These are phyloP conservation scores for Hyppa rectilinea DNA, from an alignment of 2,888 invertebrate species.

Conservation along the genomic window DNA sequence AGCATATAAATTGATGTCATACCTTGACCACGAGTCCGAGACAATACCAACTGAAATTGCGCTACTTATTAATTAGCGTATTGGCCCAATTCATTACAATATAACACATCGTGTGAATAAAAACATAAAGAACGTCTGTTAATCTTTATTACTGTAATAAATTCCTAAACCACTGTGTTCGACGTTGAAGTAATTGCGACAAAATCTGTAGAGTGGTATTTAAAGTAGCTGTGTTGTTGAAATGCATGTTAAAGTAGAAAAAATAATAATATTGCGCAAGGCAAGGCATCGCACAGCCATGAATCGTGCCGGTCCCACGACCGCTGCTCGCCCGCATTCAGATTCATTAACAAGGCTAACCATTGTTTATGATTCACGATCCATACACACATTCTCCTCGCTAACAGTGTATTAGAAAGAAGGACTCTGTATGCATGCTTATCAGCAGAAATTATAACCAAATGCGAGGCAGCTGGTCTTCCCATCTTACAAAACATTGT, in stretches of 20 bases:
- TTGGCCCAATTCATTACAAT: constrained; percentile 60
- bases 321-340: constrained; percentile 73
- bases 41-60: constrained; percentile 58
- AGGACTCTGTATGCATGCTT: constrained; percentile 48
- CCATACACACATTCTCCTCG: constrained; percentile 70
- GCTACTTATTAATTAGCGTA: constrained; percentile 54
- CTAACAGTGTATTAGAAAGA: constrained; percentile 60
- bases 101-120: constrained; percentile 52
- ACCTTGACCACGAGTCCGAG: constrained; percentile 55
- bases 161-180: constrained; percentile 45
- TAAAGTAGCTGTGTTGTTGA: constrained; percentile 42
- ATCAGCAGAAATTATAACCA: constrained; percentile 47
- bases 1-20: constrained; percentile 55
- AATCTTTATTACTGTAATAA: constrained; percentile 50
- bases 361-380: constrained; percentile 81
- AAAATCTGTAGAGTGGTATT: constrained; percentile 38
- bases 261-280: constrained; percentile 64
- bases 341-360: constrained; percentile 88
- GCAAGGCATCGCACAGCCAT: constrained; percentile 66
- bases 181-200: constrained; percentile 52
- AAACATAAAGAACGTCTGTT: constrained; percentile 44
- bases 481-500: constrained; percentile 29
- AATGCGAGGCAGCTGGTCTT: constrained; percentile 36
- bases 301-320: constrained; percentile 78
- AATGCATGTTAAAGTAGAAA: constrained; percentile 61